Base-by-base conservation (phyloP, 2,113 vertebrate genomes). In the Entelurus aequoreus region DNA sequence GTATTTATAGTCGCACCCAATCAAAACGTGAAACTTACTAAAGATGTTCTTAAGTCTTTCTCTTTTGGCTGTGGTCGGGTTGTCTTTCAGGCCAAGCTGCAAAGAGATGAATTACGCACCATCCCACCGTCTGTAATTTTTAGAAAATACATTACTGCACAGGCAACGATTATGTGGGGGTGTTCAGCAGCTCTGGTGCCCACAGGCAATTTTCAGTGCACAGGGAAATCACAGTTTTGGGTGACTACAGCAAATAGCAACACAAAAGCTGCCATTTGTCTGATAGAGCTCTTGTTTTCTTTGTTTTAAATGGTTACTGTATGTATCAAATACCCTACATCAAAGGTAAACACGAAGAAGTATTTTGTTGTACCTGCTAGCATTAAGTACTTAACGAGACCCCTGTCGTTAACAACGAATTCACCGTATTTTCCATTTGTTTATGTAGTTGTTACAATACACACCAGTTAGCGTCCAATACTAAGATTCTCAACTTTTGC, bases 21-120 rank as follows among this genome's bases (percentile, higher is more conserved):
- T 80, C 71, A 62, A 48, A 76, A 14, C 10, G 42, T 4, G 52
- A 42, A 15, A 55, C 71, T 66, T 69, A 71, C 68, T 68, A 6
- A 69, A 49, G 40, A 54, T 50, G 36, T 56, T 65, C 11, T 54
- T 28, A 40, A 51, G 54, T 59, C 57, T 47, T 47, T 38, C 40
- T 13, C 16, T 53, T 62, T 21, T 38, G 35, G 50, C 51, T 15
- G 51, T 46, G 13, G n/a, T 51, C 1, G 28, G 35, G 42, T 48
- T 52, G 36, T 40, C 16, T 62, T 52, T 46, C 56, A 35, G 71
- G 62, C 65, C 54, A 55, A 9, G 16, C 36, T 15, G 56, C 47
- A 54, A 44, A 62, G 42, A 65, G 64, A 62, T 66, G 54, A 71
- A 66, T 65, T 60, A 62, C 62, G 37, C 63, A 50, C 62, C 57